Percentiles rank a stretch among this genome's conserved stretches.
Evolutionary conservation across 2,797 vertebrate genomes (phyloP).

Genomic region (Craterocephalus amniculus): DNA sequence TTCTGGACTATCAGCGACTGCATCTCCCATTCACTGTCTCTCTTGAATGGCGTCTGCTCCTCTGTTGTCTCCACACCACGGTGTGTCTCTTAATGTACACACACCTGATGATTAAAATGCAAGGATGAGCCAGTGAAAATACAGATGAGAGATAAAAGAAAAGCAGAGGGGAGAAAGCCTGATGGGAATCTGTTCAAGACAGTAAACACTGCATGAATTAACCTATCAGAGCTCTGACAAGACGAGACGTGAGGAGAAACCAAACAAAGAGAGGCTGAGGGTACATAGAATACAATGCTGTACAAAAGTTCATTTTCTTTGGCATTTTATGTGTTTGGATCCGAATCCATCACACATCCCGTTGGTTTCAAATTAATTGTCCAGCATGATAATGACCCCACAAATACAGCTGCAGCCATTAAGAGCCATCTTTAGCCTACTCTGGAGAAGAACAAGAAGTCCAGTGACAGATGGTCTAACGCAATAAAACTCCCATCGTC

Average conservation of each 20-base stretch:
- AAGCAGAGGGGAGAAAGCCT: slow-evolving; percentile 56
- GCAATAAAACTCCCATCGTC: background rate
- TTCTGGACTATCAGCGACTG: slow-evolving; percentile 49
- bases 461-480: slow-evolving; percentile 15
- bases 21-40: slow-evolving; percentile 48
- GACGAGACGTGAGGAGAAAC: slow-evolving; percentile 52
- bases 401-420: slow-evolving; percentile 2
- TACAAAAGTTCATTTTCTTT: background rate
- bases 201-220: slow-evolving; percentile 76
- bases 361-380: background rate
- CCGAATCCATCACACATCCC: background rate
- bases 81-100: slow-evolving; percentile 64
- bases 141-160: slow-evolving; percentile 34
- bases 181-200: slow-evolving; percentile 71
- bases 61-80: slow-evolving; percentile 39
- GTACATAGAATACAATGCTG: background rate
- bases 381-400: background rate
- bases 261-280: slow-evolving; percentile 40
- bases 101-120: slow-evolving; percentile 78
- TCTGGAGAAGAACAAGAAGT: background rate
- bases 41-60: slow-evolving; percentile 37
- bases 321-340: background rate
- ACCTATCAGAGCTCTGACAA: slow-evolving; percentile 67
- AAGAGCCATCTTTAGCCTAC: background rate
- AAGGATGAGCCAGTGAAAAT: slow-evolving; percentile 35